A percentile compares a stretch with the other conserved stretches of the same genome.
These are phyloP conservation scores for Cercopithecus diana DNA, from an alignment of 2,797 vertebrate genomes.

Conservation along the genomic window DNA sequence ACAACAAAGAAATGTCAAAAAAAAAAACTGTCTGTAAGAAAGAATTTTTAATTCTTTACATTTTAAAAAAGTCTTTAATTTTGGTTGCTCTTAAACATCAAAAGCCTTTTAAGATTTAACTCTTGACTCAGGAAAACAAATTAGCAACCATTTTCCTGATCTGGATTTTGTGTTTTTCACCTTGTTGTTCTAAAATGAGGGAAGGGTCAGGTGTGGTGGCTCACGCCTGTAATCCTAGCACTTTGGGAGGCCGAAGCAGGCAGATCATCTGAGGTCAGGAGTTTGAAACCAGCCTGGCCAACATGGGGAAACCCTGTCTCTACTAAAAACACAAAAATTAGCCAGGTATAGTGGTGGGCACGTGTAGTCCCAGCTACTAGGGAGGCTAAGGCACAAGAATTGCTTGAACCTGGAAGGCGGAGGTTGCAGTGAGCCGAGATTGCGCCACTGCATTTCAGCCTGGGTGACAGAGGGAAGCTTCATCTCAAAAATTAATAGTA, in stretches of 20 bases:
- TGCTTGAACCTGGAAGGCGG: neutral
- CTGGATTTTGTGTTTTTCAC: neutral
- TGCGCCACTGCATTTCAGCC: neutral
- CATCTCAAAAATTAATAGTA: neutral
- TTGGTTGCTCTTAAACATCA: neutral
- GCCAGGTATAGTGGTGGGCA: neutral
- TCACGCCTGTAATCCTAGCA: neutral
- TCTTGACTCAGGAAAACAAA: neutral
- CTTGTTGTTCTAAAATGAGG: neutral
- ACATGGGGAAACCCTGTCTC: neutral
- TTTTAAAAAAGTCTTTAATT: neutral
- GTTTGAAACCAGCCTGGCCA: neutral
- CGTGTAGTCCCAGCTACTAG: neutral
- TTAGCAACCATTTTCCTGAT: neutral
- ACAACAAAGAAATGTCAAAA: slow-evolving; percentile 18
- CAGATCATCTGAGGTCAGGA: neutral
- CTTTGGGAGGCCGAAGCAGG: neutral
- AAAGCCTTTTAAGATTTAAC: neutral
- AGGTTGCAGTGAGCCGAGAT: neutral
- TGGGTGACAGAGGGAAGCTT: neutral
- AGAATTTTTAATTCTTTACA: neutral
- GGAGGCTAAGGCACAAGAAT: neutral
- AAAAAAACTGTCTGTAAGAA: neutral
- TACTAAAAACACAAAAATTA: neutral
- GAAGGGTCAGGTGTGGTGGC: neutral